Conservation (phyloP, 2,797 vertebrate genomes). For the Carcharodon carcharias region DNA sequence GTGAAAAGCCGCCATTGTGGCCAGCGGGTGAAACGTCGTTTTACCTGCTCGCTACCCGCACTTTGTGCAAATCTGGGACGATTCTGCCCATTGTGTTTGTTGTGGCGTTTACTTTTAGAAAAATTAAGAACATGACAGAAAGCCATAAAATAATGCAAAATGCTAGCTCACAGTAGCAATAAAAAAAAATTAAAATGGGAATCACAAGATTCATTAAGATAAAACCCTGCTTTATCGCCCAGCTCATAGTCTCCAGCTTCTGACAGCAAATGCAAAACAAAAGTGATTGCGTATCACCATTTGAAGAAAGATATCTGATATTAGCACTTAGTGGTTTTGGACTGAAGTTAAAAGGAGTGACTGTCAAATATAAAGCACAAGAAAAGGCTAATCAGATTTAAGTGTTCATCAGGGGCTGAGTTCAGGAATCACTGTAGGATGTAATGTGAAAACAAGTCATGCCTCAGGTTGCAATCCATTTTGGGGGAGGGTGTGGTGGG, state of each 20-base stretch:
- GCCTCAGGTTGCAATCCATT: constrained; percentile 46
- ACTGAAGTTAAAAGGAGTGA: constrained; percentile 45
- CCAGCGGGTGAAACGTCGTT: too few relatives aligned
- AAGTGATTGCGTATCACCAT: constrained; percentile 54
- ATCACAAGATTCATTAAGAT: constrained; percentile 23
- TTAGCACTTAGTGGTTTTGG: constrained; percentile 42
- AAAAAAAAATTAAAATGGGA: neutral
- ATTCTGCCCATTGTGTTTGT: too few relatives aligned
- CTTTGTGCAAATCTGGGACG: too few relatives aligned
- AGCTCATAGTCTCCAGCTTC: constrained; percentile 57
- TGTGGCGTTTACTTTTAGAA: too few relatives aligned
- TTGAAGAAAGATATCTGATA: constrained; percentile 48
- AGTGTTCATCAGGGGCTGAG: constrained; percentile 22
- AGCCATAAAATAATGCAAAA: neutral
- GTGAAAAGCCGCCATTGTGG: too few relatives aligned
- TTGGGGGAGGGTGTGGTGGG: constrained; percentile 47
- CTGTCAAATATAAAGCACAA: neutral
- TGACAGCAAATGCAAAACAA: constrained; percentile 56
- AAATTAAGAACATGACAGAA: too few relatives aligned
- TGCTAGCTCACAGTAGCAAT: neutral
- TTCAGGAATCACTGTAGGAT: constrained; percentile 17
- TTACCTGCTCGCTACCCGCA: too few relatives aligned
- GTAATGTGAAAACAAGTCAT: constrained; percentile 40
- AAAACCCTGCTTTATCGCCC: constrained; percentile 62
- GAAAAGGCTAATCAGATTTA: constrained; percentile 31